Evolutionary conservation across 2,888 invertebrate genomes (phyloP), one percentile per base, ranked within the genome.

Genomic region (Blastobasis lacticolella): DNA sequence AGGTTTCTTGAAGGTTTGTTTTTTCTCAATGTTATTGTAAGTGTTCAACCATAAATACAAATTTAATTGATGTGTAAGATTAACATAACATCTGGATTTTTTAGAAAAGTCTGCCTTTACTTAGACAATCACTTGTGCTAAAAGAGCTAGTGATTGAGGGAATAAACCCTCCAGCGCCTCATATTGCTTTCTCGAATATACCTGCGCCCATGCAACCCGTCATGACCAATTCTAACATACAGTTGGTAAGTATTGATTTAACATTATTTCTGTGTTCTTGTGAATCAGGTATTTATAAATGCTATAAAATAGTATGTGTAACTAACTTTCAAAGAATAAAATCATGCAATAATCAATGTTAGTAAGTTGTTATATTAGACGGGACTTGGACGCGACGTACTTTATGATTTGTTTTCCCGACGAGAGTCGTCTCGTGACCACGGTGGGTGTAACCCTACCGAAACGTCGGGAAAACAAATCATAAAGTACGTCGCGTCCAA

Each of bases 101-200:
- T 50, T 89, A 96, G 96, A 98, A 97, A 94, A 98, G 97, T 88
- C 90, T 98, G 78, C 98, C 98, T 43, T 90, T 97, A 60, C 90
- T 98, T 58, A 92, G 98, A 54, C 96, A 97, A 79, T 97, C 97
- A 10, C 89, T 98, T 64, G 94, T 94, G 56, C 94, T 93, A 45
- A 95, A 95, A 81, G 97, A 97, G 84, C 90, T 98, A 74, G 92
- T 94, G 38, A 98, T 99, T 67, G 98, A 98, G 63, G 98, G 98
- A 9, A 97, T 99, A 68, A 93, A 94, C 74, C 95, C 98, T 7
- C 98, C 98, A 10, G 93, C 95, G 36, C 89, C 93, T 0, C 79
- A 79, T 54, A 60, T 84, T 2, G 86, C 79, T 0, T 86, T 81
- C 59, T 66, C 78, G 0, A 67, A 61, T 2, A 63, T 79, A 3